These are phyloP conservation scores for Papilio glaucus DNA, from an alignment of 1,140 invertebrate species.

Conservation along the genomic window DNA sequence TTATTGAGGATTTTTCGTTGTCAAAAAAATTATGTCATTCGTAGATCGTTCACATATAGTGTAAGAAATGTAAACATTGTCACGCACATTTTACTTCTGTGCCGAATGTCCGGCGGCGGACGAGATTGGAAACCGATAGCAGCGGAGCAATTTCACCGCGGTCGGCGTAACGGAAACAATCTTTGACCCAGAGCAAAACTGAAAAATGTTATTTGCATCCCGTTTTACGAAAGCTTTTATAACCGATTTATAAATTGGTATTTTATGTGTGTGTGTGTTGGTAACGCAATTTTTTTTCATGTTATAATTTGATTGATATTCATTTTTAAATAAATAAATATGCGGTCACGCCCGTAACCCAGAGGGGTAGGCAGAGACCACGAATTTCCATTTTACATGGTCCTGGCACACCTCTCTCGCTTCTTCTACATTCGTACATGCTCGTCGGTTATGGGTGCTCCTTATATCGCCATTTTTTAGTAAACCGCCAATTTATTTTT, in stretches of 20 bases:
- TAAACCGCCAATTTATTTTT: too few species aligned
- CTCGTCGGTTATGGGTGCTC: too few species aligned
- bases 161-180: conserved; percentile 16
- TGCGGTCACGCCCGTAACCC: too few species aligned
- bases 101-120: conserved; percentile 7
- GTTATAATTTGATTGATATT: too few species aligned
- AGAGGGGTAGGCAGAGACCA: too few species aligned
- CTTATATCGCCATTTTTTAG: too few species aligned
- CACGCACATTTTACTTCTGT: conserved; percentile 11
- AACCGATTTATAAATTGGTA: neutral
- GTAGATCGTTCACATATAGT: neutral
- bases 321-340: too few species aligned
- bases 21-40: neutral
- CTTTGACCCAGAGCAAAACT: conserved; percentile 21
- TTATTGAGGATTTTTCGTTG: neutral
- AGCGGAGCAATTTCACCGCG: conserved; percentile 18
- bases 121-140: conserved; percentile 22
- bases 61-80: conserved; percentile 4
- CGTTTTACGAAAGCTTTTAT: neutral
- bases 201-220: conserved; percentile 17
- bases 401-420: too few species aligned
- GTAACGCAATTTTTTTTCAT: too few species aligned
- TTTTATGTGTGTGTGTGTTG: neutral
- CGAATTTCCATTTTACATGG: too few species aligned
- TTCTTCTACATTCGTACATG: too few species aligned